These are phyloP conservation scores for Melierax canorus DNA, from an alignment of 2,113 vertebrate species.

Conservation along the genomic window DNA sequence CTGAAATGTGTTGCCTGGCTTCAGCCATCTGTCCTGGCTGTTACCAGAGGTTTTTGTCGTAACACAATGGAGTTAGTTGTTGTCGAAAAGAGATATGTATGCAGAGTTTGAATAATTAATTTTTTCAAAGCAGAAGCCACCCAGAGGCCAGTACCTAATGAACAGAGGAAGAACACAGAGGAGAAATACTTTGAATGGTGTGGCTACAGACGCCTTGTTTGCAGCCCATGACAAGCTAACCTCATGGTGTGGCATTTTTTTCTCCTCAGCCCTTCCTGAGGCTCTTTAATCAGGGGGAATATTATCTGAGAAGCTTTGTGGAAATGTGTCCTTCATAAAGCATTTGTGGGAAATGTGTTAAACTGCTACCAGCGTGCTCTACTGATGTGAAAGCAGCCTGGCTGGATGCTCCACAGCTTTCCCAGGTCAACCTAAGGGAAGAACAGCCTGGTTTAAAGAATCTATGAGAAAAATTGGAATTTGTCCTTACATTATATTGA, in stretches of 20 bases:
- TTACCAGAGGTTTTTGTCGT: background rate
- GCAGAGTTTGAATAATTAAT: constrained; percentile 31
- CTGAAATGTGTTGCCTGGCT: background rate
- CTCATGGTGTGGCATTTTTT: background rate
- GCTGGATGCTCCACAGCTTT: background rate
- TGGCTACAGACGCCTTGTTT: background rate
- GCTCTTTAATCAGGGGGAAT: background rate
- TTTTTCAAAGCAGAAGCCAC: background rate
- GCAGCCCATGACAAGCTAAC: background rate
- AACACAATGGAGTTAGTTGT: background rate
- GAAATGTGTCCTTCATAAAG: constrained; percentile 12
- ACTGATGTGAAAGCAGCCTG: background rate
- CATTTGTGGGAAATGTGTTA: background rate
- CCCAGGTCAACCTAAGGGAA: background rate
- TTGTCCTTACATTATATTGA: background rate
- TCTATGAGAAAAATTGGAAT: background rate
- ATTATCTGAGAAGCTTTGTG: background rate
- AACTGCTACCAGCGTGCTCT: background rate
- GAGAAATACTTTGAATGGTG: background rate
- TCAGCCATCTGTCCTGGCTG: background rate
- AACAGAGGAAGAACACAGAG: background rate
- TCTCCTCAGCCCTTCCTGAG: background rate
- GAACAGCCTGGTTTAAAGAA: background rate
- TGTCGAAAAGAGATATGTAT: background rate
- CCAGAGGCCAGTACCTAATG: background rate